Base-by-base conservation (phyloP, 1,140 invertebrate species). In the Drosophila hydei region DNA sequence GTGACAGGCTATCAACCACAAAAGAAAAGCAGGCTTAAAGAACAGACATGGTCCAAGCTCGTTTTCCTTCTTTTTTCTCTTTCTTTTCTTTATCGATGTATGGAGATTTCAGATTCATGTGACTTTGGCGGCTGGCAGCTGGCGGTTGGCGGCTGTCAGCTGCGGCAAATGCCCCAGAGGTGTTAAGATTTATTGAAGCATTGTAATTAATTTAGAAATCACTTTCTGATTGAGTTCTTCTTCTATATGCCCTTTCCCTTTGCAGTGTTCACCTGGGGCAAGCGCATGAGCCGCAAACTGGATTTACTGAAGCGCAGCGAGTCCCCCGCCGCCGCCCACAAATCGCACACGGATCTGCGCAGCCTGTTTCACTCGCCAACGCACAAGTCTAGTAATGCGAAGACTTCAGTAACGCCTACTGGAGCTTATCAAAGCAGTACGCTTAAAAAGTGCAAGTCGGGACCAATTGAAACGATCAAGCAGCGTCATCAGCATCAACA, bases 241-340 rank as follows among this genome's bases (percentile, higher is more conserved):
- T 18, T 36, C 27, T 33, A 23, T 25, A 43, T 19, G 6, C 33
- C 40, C 12, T 69, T 21, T 59, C n/a, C 23, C 27, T 11, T 92
- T 93, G 54, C 93, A 95, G 95, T 95, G 75, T 93, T 96, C 68
- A 95, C 96, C 65, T 96, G 96, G 96, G 95, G 96, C 78, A 94
- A 95, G 58, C 93, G 94, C 54, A 95, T 96, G 95, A 95, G 95
- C 63, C 95, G 94, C 76, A 96, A 96, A 89, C 92, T 96, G 79
- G 96, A 96, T 79, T 94, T 95, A 72, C 92, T 96, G 67, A 94
- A 95, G 67, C 94, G 94, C 76, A 92, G 93, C 25, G 94, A 95
- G 21, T 83, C 83, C 19, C 75, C 83, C 67, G 71, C 74, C 47
- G 63, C 58, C 19, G 79, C 89, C 62, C 92, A 93, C 55, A 95